Evolutionary conservation across 2,113 vertebrate species (phyloP).

Genomic region (Gracilinanus agilis): DNA sequence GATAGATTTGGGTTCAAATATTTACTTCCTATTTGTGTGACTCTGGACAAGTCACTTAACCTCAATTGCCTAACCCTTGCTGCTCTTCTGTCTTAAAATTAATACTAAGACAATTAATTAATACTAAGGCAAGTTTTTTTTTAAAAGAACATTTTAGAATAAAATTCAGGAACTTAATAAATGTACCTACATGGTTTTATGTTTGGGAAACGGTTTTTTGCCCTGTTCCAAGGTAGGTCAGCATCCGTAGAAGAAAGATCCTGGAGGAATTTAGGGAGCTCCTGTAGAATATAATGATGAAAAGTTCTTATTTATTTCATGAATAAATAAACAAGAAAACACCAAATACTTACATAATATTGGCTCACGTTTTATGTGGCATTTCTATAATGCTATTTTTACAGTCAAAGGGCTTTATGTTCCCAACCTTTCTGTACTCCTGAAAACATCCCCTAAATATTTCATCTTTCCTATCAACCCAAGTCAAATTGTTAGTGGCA

Average conservation of each 20-base stretch:
- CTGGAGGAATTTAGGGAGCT: conserved; percentile 96
- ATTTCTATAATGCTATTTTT: not conserved
- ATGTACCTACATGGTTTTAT: conserved; percentile 95
- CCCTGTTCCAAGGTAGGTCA: conserved; percentile 97
- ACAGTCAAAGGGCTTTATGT: conserved; percentile 25
- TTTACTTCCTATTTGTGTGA: too few relatives aligned
- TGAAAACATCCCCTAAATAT: conserved; percentile 53
- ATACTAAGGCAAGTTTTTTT: not conserved
- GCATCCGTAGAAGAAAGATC: conserved; percentile 97
- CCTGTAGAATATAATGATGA: conserved; percentile 83
- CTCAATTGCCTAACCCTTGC: too few relatives aligned
- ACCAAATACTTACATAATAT: not conserved
- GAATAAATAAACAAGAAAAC: not conserved
- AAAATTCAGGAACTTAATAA: conserved; percentile 23
- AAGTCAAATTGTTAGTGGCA: conserved; percentile 1
- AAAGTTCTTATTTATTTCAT: conserved; percentile 61
- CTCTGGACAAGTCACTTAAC: too few relatives aligned
- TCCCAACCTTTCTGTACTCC: conserved; percentile 68
- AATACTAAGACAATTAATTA: too few relatives aligned
- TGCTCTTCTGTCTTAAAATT: too few relatives aligned
- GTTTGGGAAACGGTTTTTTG: conserved; percentile 98
- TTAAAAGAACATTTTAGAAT: conserved; percentile 42
- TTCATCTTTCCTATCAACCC: conserved; percentile 20
- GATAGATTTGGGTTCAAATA: too few relatives aligned
- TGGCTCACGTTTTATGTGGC: not conserved